phyloP scores from a whole-genome alignment of 2,113 vertebrate species.

The Strigops habroptila region DNA sequence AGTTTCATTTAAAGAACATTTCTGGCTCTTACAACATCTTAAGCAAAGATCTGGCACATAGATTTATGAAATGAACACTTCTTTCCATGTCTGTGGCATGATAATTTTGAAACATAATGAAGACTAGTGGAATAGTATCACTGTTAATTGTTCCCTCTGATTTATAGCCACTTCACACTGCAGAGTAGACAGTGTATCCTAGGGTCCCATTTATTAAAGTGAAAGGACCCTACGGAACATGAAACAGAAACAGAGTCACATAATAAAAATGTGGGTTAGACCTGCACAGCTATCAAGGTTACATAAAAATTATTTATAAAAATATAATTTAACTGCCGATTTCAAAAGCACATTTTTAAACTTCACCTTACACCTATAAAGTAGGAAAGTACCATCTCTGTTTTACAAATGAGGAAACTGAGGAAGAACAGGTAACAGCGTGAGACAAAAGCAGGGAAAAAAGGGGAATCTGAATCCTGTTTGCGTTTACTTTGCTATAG shows the following conservation, averaged over 20 bases:
- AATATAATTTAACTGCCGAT: neutral
- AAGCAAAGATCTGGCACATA: neutral
- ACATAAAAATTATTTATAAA: neutral
- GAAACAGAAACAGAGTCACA: neutral
- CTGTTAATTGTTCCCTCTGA: slow-evolving; percentile 21
- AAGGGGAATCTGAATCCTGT: neutral
- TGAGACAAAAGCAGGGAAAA: neutral
- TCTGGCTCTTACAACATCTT: neutral
- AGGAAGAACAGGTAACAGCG: neutral
- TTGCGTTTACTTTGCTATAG: fast-evolving
- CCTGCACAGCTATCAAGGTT: neutral
- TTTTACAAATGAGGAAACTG: neutral
- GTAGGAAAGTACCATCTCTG: fast-evolving
- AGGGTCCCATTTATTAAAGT: neutral
- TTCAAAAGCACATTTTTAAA: neutral
- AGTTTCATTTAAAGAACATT: neutral
- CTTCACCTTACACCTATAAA: neutral
- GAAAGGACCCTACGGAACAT: neutral
- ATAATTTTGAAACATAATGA: slow-evolving; percentile 5
- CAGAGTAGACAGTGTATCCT: neutral
- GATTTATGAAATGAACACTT: neutral
- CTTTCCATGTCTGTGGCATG: neutral
- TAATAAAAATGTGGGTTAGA: neutral
- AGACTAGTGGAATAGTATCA: neutral
- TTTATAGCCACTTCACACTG: neutral